A percentile compares a stretch with the other conserved stretches of the same genome.
phyloP scores from a whole-genome alignment of 2,888 invertebrate genomes.

The Phrixothrix hirtus region DNA sequence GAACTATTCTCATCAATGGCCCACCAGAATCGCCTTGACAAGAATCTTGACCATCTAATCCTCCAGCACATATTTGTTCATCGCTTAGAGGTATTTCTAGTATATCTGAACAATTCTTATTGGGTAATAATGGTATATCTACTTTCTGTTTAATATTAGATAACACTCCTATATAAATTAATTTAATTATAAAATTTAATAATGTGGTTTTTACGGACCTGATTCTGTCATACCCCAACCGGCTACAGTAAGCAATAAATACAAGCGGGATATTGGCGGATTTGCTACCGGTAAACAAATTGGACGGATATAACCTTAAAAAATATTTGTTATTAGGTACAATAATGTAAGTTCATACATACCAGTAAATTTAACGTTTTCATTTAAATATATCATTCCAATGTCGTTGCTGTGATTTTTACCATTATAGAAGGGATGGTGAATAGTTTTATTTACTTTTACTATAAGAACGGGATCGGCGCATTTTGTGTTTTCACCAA shows the following conservation, averaged over 20 bases:
- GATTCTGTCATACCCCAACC: conserved; percentile 14
- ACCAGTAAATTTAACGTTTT: conserved; percentile 3
- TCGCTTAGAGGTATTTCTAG: conserved; percentile 27
- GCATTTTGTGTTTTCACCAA: not conserved
- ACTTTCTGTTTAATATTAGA: conserved; percentile 9
- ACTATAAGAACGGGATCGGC: conserved; percentile 2
- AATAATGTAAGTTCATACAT: too few species aligned
- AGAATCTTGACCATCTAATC: not conserved
- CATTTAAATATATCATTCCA: not conserved
- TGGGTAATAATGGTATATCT: conserved; percentile 1
- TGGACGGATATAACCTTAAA: conserved; percentile 4
- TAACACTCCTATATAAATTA: not conserved
- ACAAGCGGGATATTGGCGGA: not conserved
- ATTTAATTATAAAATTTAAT: not conserved
- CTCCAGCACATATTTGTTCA: conserved; percentile 9
- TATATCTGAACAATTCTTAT: conserved; percentile 42
- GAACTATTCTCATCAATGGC: not conserved
- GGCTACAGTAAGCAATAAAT: not conserved
- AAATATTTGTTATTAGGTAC: not conserved
- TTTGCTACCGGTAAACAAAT: conserved; percentile 6
- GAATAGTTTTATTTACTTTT: not conserved
- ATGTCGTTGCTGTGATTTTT: conserved; percentile 7
- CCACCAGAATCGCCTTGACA: conserved; percentile 3
- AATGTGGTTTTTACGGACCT: not conserved
- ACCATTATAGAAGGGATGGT: not conserved